phyloP scores from a whole-genome alignment of 2,888 invertebrate genomes.

The Mechanitis messenoides region DNA sequence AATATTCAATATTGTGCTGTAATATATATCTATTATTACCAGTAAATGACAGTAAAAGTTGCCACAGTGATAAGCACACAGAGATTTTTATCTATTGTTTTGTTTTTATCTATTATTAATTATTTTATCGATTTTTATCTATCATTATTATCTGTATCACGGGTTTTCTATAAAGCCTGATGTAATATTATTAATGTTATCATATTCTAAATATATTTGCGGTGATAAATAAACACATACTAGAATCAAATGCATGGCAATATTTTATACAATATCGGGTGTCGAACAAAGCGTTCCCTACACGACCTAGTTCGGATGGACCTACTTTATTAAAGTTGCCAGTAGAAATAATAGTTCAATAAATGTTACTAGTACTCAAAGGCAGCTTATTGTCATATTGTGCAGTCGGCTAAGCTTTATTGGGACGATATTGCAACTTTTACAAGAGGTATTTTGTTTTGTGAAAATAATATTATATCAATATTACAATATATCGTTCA shows the following conservation, averaged over 20 bases:
- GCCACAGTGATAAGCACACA: no score
- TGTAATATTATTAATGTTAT: no score
- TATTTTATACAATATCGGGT: slow-evolving; percentile 50
- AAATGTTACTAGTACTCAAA: slow-evolving; percentile 22
- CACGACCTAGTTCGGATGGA: slow-evolving; percentile 52
- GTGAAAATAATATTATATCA: background rate
- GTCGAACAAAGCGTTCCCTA: slow-evolving; percentile 54
- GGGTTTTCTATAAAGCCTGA: no score
- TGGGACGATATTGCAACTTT: slow-evolving; percentile 12
- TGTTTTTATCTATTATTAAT: no score
- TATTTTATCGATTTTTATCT: no score
- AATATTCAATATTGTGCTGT: no score
- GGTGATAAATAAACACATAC: slow-evolving; percentile 45
- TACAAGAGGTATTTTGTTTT: slow-evolving; percentile 7
- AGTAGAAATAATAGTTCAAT: slow-evolving; percentile 26
- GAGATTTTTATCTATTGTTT: no score
- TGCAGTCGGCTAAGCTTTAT: slow-evolving; percentile 19
- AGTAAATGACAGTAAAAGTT: no score
- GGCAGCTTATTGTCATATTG: slow-evolving; percentile 23
- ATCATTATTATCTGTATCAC: no score
- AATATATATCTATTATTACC: no score
- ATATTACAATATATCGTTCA: no score
- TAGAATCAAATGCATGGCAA: slow-evolving; percentile 57
- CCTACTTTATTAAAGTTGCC: slow-evolving; percentile 26
- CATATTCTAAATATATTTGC: background rate